phyloP scores from a whole-genome alignment of 2,888 invertebrate genomes.

The Diploptera punctata region DNA sequence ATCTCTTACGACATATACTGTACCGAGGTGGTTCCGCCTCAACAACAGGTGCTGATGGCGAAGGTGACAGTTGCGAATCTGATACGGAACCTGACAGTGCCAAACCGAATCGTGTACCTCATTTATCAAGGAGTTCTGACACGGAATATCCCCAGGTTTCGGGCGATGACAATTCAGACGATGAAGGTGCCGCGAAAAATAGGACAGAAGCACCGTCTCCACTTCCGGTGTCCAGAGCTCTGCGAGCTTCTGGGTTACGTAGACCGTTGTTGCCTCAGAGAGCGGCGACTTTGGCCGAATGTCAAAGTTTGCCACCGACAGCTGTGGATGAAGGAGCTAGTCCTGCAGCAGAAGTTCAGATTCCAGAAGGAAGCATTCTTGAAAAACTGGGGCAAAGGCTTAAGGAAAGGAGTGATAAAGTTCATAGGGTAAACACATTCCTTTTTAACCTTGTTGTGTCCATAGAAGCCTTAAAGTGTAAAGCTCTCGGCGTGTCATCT shows the following conservation, averaged over 20 bases:
- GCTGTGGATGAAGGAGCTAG: constrained; percentile 26
- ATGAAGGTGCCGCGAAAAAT: background rate
- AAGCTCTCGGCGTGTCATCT: background rate
- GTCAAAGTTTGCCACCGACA: constrained; percentile 24
- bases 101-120: background rate
- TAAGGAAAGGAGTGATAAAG: constrained; percentile 63
- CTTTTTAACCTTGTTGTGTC: background rate
- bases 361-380: constrained; percentile 50
- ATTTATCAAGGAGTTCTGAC: background rate
- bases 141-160: constrained; percentile 21
- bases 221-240: background rate
- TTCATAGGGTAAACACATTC: constrained; percentile 64
- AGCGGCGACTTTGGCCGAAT: constrained; percentile 33
- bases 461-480: background rate
- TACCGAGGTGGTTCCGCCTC: constrained; percentile 31
- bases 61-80: constrained; percentile 42
- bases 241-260: constrained; percentile 8
- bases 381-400: constrained; percentile 61
- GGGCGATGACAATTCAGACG: constrained; percentile 34
- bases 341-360: constrained; percentile 11
- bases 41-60: constrained; percentile 43
- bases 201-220: background rate
- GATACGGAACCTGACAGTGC: constrained; percentile 42
- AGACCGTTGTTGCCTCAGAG: constrained; percentile 29
- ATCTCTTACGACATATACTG: constrained; percentile 44